Evolutionary conservation across 2,113 vertebrate species (phyloP).

Genomic region (Prunella himalayana): DNA sequence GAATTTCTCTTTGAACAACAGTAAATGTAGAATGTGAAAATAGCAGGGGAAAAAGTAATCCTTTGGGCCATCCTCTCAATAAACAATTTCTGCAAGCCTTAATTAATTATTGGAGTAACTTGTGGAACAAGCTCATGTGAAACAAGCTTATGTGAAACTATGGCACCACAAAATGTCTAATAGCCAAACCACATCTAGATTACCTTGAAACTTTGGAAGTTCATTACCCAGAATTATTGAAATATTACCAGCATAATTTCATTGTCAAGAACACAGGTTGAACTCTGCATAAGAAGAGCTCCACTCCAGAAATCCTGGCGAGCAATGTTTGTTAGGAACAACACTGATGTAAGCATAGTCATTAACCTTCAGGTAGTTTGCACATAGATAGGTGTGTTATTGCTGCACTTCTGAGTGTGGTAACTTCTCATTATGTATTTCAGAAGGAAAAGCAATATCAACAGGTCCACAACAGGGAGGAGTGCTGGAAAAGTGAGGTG

Average conservation of each 20-base stretch:
- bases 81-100: background rate
- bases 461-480: background rate
- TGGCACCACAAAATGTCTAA: background rate
- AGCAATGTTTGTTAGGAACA: background rate
- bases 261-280: background rate
- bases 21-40: background rate
- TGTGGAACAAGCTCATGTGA: background rate
- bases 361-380: background rate
- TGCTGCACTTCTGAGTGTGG: background rate
- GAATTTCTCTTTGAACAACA: slow-evolving; percentile 3
- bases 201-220: background rate
- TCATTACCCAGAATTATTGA: background rate
- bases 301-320: background rate
- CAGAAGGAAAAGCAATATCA: background rate
- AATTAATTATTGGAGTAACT: background rate
- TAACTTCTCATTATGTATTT: background rate
- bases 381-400: background rate
- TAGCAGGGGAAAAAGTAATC: background rate
- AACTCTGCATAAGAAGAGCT: background rate
- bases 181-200: background rate
- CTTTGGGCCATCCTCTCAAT: background rate
- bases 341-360: background rate
- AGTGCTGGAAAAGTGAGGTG: background rate
- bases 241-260: background rate
- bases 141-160: background rate